phyloP scores from a whole-genome alignment of 2,888 invertebrate species.

The Choreutis nemorana region DNA sequence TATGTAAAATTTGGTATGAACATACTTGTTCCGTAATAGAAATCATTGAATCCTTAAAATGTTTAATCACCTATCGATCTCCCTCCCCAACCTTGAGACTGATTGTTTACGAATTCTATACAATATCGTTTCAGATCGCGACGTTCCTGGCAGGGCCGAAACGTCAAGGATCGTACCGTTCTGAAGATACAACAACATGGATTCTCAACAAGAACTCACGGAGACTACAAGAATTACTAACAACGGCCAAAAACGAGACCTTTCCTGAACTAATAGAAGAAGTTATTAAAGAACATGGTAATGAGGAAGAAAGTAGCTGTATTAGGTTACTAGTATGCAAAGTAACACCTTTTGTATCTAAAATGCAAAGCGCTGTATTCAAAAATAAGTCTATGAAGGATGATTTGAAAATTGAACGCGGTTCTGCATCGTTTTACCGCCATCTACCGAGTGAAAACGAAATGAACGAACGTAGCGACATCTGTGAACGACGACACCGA shows the following conservation, averaged over 20 bases:
- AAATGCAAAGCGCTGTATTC: slow-evolving; percentile 77
- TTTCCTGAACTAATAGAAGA: slow-evolving; percentile 70
- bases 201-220: slow-evolving; percentile 69
- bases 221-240: slow-evolving; percentile 62
- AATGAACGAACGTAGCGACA: slow-evolving; percentile 65
- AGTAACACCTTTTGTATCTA: slow-evolving; percentile 76
- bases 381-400: slow-evolving; percentile 30
- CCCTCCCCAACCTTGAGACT: too few species aligned
- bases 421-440: slow-evolving; percentile 49
- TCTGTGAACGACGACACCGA: slow-evolving; percentile 69
- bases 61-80: too few species aligned
- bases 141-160: slow-evolving; percentile 54
- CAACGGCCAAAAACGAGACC: slow-evolving; percentile 67
- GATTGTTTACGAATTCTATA: too few species aligned
- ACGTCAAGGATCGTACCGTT: slow-evolving; percentile 24
- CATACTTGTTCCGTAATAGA: too few species aligned
- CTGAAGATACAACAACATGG: slow-evolving; percentile 55
- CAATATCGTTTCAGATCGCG: slow-evolving; percentile 71
- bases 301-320: slow-evolving; percentile 71
- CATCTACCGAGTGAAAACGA: slow-evolving; percentile 70
- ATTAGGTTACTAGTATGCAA: slow-evolving; percentile 79
- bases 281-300: slow-evolving; percentile 59
- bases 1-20: too few species aligned
- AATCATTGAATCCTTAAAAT: too few species aligned
- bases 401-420: slow-evolving; percentile 26